phyloP scores from a whole-genome alignment of 2,888 invertebrate species.

The Ophion ellenae region DNA sequence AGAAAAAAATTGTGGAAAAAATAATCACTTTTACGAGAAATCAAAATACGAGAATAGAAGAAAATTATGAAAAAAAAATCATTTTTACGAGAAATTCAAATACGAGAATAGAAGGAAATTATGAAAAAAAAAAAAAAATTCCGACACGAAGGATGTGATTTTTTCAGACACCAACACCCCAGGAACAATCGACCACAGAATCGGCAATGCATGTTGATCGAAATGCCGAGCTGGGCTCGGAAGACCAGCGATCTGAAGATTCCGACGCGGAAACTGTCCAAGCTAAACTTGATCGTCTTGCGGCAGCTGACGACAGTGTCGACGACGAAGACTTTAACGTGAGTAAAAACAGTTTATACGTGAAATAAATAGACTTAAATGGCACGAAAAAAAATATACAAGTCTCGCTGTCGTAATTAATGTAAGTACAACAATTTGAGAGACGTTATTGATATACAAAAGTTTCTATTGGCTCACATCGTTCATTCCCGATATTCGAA shows the following conservation, averaged over 20 bases:
- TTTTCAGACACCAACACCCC: constrained; percentile 65
- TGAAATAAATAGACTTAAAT: neutral
- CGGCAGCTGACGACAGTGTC: constrained; percentile 59
- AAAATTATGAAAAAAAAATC: too few species aligned
- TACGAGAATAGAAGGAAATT: too few species aligned
- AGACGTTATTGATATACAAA: too few species aligned
- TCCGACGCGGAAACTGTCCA: constrained; percentile 71
- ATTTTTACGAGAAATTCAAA: neutral
- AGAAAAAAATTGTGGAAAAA: too few species aligned
- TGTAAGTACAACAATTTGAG: too few species aligned
- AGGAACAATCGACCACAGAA: constrained; percentile 73
- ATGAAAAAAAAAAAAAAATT: too few species aligned
- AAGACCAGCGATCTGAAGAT: constrained; percentile 65
- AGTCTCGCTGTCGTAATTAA: too few species aligned
- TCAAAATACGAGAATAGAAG: too few species aligned
- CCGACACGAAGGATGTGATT: neutral
- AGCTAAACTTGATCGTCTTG: constrained; percentile 72
- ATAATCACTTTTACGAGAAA: too few species aligned
- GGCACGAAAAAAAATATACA: neutral
- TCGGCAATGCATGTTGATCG: constrained; percentile 60
- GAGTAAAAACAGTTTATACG: constrained; percentile 53
- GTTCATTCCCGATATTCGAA: too few species aligned
- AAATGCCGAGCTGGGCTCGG: constrained; percentile 72
- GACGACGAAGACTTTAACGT: constrained; percentile 76
- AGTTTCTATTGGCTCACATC: too few species aligned